phyloP scores from a whole-genome alignment of 2,113 vertebrate species.

The Rhodinocichla rosea region DNA sequence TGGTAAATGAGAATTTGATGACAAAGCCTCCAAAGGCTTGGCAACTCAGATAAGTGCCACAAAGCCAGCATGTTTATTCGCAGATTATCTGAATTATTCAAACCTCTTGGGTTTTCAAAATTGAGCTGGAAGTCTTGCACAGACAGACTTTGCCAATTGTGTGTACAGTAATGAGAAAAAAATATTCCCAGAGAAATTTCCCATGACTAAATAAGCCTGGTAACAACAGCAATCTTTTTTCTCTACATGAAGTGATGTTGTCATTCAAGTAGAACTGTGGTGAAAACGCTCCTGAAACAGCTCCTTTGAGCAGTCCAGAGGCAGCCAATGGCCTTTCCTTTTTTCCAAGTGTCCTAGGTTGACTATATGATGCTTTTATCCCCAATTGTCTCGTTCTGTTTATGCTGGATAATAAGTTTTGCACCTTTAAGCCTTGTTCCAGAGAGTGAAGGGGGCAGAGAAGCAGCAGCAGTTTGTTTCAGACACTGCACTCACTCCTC shows the following conservation, averaged over 20 bases:
- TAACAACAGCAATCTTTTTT: not conserved
- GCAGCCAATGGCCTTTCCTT: not conserved
- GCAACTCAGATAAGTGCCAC: slow-evolving; percentile 24
- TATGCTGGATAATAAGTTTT: too few species aligned
- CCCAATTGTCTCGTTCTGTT: too few species aligned
- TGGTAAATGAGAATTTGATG: slow-evolving; percentile 41
- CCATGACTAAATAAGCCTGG: slow-evolving; percentile 4
- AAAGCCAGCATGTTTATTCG: slow-evolving; percentile 17
- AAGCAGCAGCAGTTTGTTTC: too few species aligned
- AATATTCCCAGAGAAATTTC: slow-evolving; percentile 20
- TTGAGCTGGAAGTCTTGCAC: slow-evolving; percentile 17
- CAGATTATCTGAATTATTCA: slow-evolving; percentile 61
- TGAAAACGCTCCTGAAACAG: not conserved
- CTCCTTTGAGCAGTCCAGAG: not conserved
- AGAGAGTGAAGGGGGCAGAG: too few species aligned
- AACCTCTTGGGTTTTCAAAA: slow-evolving; percentile 22
- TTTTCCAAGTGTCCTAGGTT: not conserved
- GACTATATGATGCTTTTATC: too few species aligned
- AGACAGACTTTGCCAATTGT: not conserved
- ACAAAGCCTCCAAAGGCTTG: slow-evolving; percentile 25
- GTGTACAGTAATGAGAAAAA: slow-evolving; percentile 30
- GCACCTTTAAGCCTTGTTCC: too few species aligned
- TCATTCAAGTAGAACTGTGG: not conserved
- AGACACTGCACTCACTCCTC: too few species aligned
- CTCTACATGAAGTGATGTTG: not conserved